These are phyloP conservation scores for Aspidiotus destructor DNA, from an alignment of 2,888 invertebrate species.

Conservation along the genomic window DNA sequence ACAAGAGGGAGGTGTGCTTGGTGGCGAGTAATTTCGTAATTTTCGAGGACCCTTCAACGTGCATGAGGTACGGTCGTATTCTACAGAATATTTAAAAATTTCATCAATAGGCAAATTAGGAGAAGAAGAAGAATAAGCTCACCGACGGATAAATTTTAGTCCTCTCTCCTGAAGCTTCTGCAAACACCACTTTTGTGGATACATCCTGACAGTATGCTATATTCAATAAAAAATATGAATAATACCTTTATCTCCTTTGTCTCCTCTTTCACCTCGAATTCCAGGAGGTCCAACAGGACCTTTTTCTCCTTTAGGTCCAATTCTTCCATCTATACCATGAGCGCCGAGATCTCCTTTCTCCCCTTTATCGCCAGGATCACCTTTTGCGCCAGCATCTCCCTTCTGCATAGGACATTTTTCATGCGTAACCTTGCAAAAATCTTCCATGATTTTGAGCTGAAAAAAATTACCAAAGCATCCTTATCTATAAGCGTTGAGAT, in stretches of 20 bases:
- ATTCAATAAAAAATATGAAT: neutral
- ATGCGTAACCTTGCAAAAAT: conserved; percentile 71
- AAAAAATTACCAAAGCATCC: neutral
- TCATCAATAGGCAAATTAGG: too few relatives aligned
- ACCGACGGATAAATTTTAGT: too few relatives aligned
- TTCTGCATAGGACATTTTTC: conserved; percentile 57
- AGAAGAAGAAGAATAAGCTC: too few relatives aligned
- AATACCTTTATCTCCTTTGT: conserved; percentile 39
- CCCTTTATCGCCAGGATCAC: conserved; percentile 48
- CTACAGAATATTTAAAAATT: too few relatives aligned
- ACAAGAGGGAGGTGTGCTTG: too few relatives aligned
- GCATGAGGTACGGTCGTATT: too few relatives aligned
- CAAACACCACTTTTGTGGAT: neutral
- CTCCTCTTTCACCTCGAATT: conserved; percentile 56
- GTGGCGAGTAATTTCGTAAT: too few relatives aligned
- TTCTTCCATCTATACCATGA: conserved; percentile 40
- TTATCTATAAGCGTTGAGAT: too few relatives aligned
- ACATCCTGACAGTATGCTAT: neutral
- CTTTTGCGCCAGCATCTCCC: conserved; percentile 49
- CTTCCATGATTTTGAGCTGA: conserved; percentile 71
- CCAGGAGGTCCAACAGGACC: conserved; percentile 58
- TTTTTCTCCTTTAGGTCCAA: conserved; percentile 42
- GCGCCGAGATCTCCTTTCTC: conserved; percentile 41
- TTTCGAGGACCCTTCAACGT: too few relatives aligned
- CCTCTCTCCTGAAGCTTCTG: too few relatives aligned